Conservation (phyloP, 2,888 invertebrate genomes). For the Drosophila trichaetosa region DNA sequence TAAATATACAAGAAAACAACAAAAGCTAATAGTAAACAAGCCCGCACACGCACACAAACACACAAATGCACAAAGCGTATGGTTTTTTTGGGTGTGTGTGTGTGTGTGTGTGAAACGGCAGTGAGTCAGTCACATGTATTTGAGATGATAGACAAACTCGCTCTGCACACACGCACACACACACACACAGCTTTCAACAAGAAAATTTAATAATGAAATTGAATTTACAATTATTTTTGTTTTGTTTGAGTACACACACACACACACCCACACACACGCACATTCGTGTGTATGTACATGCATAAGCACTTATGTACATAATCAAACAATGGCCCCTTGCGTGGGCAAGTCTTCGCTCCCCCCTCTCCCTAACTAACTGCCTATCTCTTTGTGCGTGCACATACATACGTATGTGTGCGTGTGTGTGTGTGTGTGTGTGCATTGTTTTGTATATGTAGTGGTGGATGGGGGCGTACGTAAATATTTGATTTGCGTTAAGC, state of each 20-base stretch:
- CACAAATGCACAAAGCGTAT: background rate
- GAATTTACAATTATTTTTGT: conserved; percentile 81
- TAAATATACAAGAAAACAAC: conserved; percentile 75
- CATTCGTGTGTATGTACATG: conserved; percentile 4
- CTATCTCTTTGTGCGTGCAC: background rate
- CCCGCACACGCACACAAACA: conserved; percentile 9
- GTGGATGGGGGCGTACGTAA: conserved; percentile 47
- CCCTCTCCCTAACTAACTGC: background rate
- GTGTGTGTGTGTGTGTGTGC: conserved; percentile 7
- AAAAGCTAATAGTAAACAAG: conserved; percentile 56
- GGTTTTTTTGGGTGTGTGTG: background rate
- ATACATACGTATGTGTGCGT: conserved; percentile 24
- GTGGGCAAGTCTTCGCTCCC: background rate
- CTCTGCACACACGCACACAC: background rate
- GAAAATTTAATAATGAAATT: conserved; percentile 79
- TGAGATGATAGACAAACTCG: conserved; percentile 73
- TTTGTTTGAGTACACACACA: conserved; percentile 59
- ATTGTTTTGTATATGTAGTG: conserved; percentile 10
- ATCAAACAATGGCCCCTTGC: conserved; percentile 6
- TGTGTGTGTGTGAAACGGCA: conserved; percentile 1
- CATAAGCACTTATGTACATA: conserved; percentile 24
- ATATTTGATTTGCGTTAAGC: conserved; percentile 78
- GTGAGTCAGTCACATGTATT: conserved; percentile 12
- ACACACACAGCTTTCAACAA: conserved; percentile 38
- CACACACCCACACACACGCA: conserved; percentile 12